Base-by-base conservation (phyloP, 2,797 vertebrate species). In the Benthosema pterotum region DNA sequence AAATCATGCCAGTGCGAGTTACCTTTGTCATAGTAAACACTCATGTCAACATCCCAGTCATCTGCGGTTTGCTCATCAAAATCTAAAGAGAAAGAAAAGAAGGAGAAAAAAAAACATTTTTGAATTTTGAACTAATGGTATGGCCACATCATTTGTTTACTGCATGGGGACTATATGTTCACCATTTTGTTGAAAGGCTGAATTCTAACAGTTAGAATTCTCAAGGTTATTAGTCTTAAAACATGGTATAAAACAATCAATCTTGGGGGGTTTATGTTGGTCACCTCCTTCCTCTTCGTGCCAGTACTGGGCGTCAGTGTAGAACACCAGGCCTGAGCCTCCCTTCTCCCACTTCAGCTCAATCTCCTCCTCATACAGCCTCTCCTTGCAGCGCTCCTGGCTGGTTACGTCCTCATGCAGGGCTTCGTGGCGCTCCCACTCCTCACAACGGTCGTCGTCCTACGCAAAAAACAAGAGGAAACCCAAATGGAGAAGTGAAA, bases 281-380 rank as follows among this genome's bases (percentile, higher is more conserved):
- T 28, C 77, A 96, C 97, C 97, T 93, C 95, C 96, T 11, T 96
- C 93, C 67, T 97, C 86, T 72, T 96, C 93, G 71, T 95, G 93
- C 98, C 98, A 99, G 82, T 94, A 96, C 74, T 99, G 98, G 12
- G 98, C 97, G 0, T 99, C 98, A 0, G 97, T 99, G 87, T 99
- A 99, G 86, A 99, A 99, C 12, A 99, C 98, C 8, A 99, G 90
- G 59, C 98, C 98, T 0, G 97, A 96, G 49, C 97, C 97, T 0
- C 97, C 98, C 19, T 99, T 99, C 86, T 99, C 98, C 98, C 97
- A 99, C 84, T 98, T 97, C 42, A 99, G 83, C 88, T 99, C 97
- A 0, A 99, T 96, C 87, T 96, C 92, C 79, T 99, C 96, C 71
- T 99, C 98, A 38, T 76, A 99, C 56, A 99, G 92, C 32, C 94